phyloP scores from a whole-genome alignment of 2,113 vertebrate species.

The Plotosus lineatus region DNA sequence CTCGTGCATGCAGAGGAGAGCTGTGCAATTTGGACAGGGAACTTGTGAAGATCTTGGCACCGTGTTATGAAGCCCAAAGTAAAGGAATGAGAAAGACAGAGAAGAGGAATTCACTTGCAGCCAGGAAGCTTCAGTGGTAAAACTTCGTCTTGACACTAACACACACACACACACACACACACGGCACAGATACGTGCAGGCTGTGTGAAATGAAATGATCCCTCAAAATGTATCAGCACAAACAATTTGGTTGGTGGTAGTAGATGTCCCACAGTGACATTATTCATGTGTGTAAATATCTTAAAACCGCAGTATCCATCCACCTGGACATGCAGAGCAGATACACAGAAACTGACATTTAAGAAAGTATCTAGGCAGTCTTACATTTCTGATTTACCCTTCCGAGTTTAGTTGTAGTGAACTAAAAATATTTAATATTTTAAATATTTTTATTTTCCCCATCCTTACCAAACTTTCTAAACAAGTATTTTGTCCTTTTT shows the following conservation, averaged over 20 bases:
- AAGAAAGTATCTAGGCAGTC: neutral
- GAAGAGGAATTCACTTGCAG: neutral
- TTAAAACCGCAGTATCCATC: slow-evolving; percentile 13
- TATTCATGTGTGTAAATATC: slow-evolving; percentile 28
- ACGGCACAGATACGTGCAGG: neutral
- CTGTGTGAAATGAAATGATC: neutral
- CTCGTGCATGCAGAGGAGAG: slow-evolving; percentile 24
- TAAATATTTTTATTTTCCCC: slow-evolving; percentile 3
- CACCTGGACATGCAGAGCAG: slow-evolving; percentile 40
- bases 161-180: too few relatives aligned
- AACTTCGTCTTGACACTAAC: slow-evolving; percentile 49
- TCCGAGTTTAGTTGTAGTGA: neutral
- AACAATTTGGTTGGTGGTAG: neutral
- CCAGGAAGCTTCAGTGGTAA: neutral
- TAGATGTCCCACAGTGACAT: neutral
- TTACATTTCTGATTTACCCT: neutral
- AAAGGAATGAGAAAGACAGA: neutral
- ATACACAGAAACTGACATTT: slow-evolving; percentile 8
- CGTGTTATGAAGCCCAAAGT: too few relatives aligned
- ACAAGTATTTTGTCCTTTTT: neutral
- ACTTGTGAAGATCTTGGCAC: neutral
- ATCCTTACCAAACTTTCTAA: neutral
- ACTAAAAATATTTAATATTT: neutral
- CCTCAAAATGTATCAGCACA: slow-evolving; percentile 33
- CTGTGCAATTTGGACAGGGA: neutral